These are phyloP conservation scores for Rotaria socialis DNA, from an alignment of 2,888 invertebrate genomes.

Conservation along the genomic window DNA sequence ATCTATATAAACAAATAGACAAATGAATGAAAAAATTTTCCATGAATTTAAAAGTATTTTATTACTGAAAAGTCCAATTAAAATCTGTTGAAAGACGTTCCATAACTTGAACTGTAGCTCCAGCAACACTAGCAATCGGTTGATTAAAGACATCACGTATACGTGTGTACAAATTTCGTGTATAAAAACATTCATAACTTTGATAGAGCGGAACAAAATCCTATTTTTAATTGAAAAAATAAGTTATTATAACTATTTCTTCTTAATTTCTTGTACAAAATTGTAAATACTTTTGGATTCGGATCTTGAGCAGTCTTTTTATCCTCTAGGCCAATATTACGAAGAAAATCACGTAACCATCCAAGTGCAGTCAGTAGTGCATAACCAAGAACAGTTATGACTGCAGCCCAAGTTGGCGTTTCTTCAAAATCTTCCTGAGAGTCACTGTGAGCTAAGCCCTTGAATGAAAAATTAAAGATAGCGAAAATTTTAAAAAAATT, in stretches of 20 bases:
- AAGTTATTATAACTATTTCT: no score
- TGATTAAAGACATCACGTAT: conserved; percentile 91
- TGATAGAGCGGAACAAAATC: conserved; percentile 61
- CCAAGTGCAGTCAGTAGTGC: conserved; percentile 86
- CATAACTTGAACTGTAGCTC: conserved; percentile 75
- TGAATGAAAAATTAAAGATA: background rate
- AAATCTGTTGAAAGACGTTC: conserved; percentile 78
- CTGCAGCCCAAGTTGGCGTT: conserved; percentile 74
- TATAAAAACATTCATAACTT: conserved; percentile 67
- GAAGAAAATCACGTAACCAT: conserved; percentile 81
- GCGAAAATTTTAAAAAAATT: no score
- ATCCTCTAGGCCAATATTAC: conserved; percentile 60
- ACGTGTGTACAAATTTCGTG: conserved; percentile 83
- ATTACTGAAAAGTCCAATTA: conserved; percentile 81
- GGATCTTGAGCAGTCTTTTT: conserved; percentile 54
- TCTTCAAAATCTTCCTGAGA: conserved; percentile 64
- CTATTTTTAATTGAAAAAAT: background rate
- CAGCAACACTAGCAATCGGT: conserved; percentile 87
- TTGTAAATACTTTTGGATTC: conserved; percentile 49
- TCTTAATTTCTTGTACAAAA: no score
- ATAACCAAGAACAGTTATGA: conserved; percentile 80
- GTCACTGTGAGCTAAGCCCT: background rate
- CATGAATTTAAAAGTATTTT: background rate
- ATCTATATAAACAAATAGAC: background rate
- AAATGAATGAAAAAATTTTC: background rate